Conservation (phyloP, 1,140 invertebrate genomes). For the Aphis gossypii region DNA sequence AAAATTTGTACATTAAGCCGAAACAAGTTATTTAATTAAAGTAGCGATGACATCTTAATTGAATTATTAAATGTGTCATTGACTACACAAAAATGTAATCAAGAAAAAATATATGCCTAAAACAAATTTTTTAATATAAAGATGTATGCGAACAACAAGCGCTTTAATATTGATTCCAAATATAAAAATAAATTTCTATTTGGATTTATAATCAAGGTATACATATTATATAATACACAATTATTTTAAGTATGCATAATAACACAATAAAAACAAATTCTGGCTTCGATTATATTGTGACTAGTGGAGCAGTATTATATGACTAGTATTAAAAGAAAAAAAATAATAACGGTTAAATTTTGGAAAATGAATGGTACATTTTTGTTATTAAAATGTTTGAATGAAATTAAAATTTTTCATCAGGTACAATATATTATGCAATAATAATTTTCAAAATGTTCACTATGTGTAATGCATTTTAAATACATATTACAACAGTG, state of each 20-base stretch:
- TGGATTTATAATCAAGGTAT: constrained; percentile 39
- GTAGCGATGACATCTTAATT: constrained; percentile 33
- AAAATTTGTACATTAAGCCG: constrained; percentile 53
- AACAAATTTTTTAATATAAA: constrained; percentile 34
- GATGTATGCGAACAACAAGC: constrained; percentile 15
- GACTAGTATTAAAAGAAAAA: constrained; percentile 51
- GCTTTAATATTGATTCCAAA: neutral
- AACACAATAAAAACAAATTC: constrained; percentile 49
- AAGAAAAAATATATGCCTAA: constrained; percentile 22
- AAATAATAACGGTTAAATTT: constrained; percentile 26
- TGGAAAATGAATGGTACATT: constrained; percentile 55
- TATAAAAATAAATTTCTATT: constrained; percentile 38
- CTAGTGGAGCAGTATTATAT: constrained; percentile 24
- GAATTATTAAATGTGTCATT: neutral
- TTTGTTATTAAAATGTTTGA: constrained; percentile 31
- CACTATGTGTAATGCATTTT: neutral
- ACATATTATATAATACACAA: constrained; percentile 39
- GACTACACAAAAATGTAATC: constrained; percentile 22
- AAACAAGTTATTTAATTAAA: constrained; percentile 53
- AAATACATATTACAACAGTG: neutral
- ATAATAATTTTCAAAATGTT: neutral
- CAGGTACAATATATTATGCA: constrained; percentile 14
- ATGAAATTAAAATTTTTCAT: constrained; percentile 5
- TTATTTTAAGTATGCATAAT: constrained; percentile 44
- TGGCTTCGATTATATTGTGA: constrained; percentile 54